Evolutionary conservation across 2,888 invertebrate species (phyloP).

Genomic region (Leucophenga montana): DNA sequence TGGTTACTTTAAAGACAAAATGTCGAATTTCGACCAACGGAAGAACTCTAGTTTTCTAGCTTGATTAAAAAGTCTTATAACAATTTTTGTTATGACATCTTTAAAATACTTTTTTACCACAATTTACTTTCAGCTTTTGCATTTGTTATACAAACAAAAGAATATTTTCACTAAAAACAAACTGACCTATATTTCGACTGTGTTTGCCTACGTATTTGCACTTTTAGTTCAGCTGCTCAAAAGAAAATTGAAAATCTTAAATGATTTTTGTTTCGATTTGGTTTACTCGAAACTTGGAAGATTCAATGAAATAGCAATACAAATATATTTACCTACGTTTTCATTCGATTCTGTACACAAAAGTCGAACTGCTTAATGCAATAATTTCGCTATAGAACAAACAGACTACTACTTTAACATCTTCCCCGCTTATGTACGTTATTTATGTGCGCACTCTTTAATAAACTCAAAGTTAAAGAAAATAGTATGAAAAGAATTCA

Average conservation of each 20-base stretch:
- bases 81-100: no score
- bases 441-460: background rate
- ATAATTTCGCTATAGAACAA: constrained; percentile 18
- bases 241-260: background rate
- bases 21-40: no score
- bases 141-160: no score
- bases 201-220: no score
- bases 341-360: background rate
- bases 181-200: no score
- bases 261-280: background rate
- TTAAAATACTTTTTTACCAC: no score
- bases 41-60: no score
- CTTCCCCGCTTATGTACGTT: background rate
- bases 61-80: no score
- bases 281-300: background rate
- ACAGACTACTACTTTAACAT: constrained; percentile 7
- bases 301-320: background rate
- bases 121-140: no score
- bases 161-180: no score
- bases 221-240: background rate
- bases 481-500: background rate
- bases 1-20: no score
- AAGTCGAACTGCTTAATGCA: constrained; percentile 2
- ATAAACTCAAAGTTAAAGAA: constrained; percentile 16
- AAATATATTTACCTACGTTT: background rate